These are phyloP conservation scores for Aphodius sticticus DNA, from an alignment of 2,888 invertebrate genomes.

Conservation along the genomic window DNA sequence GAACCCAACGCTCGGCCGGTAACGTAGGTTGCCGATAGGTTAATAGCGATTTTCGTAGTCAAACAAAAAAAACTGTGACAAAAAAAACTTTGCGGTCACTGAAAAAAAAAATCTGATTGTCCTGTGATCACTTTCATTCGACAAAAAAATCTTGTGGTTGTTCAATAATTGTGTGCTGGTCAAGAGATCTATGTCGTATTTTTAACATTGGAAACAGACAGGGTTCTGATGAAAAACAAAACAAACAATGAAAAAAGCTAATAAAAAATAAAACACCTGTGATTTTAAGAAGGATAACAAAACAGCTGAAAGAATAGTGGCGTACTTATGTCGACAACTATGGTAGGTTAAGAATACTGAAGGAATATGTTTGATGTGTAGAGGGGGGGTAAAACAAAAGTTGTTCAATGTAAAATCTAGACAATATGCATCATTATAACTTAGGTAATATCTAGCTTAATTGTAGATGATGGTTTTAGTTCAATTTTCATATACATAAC, in stretches of 20 bases:
- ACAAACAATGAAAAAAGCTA: constrained; percentile 5
- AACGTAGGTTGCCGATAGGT: constrained; percentile 45
- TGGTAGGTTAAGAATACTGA: constrained; percentile 5
- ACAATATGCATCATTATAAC: constrained; percentile 24
- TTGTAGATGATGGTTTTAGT: not conserved
- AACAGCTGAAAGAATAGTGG: not conserved
- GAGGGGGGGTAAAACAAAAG: constrained; percentile 11
- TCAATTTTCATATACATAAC: not conserved
- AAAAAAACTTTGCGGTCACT: constrained; percentile 9
- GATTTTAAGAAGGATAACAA: not conserved
- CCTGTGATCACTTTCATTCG: constrained; percentile 18
- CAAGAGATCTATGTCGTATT: not conserved
- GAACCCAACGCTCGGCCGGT: constrained; percentile 59
- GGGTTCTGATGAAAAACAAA: constrained; percentile 14
- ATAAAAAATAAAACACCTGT: constrained; percentile 20
- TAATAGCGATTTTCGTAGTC: constrained; percentile 27
- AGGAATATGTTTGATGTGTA: constrained; percentile 8
- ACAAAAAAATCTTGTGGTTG: not conserved
- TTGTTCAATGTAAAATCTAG: constrained; percentile 25
- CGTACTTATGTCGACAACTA: not conserved
- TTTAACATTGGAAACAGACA: not conserved
- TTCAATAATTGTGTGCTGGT: not conserved
- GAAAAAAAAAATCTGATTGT: constrained; percentile 21
- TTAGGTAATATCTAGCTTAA: constrained; percentile 25
- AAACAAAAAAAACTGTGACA: constrained; percentile 12